Evolutionary conservation across 2,888 invertebrate species (phyloP).

Genomic region (Steinernema scapterisci): DNA sequence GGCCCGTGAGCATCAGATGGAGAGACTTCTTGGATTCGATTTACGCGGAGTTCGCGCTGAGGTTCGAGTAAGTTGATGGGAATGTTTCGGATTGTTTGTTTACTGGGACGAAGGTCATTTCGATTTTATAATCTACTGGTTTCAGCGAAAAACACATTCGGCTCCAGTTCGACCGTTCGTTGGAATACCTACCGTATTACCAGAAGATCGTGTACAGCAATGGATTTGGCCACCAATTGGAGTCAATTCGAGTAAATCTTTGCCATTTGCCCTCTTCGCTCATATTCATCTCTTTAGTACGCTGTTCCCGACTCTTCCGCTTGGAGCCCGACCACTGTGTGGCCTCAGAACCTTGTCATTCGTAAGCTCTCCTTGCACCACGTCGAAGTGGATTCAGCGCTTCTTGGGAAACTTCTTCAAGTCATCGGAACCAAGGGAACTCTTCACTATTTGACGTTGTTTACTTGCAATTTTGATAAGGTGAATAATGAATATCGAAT

Average conservation of each 20-base stretch:
- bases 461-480: neutral
- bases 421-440: neutral
- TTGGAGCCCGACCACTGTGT: neutral
- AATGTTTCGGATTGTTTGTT: too few species aligned
- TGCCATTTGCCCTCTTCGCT: too few species aligned
- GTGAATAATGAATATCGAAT: neutral
- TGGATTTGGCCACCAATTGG: neutral
- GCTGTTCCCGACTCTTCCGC: neutral
- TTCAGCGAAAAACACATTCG: neutral
- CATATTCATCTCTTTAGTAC: too few species aligned
- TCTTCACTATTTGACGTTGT: neutral
- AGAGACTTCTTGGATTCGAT: neutral
- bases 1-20: neutral
- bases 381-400: neutral
- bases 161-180: neutral
- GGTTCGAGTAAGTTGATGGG: neutral
- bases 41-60: neutral
- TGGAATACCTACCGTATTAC: slow-evolving; percentile 14
- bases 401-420: neutral
- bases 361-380: slow-evolving; percentile 43
- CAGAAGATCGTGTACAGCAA: slow-evolving; percentile 13
- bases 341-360: slow-evolving; percentile 40
- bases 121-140: neutral
- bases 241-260: neutral
- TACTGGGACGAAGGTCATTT: too few species aligned